These are phyloP conservation scores for Bucco capensis DNA, from an alignment of 2,113 vertebrate genomes.

Conservation along the genomic window DNA sequence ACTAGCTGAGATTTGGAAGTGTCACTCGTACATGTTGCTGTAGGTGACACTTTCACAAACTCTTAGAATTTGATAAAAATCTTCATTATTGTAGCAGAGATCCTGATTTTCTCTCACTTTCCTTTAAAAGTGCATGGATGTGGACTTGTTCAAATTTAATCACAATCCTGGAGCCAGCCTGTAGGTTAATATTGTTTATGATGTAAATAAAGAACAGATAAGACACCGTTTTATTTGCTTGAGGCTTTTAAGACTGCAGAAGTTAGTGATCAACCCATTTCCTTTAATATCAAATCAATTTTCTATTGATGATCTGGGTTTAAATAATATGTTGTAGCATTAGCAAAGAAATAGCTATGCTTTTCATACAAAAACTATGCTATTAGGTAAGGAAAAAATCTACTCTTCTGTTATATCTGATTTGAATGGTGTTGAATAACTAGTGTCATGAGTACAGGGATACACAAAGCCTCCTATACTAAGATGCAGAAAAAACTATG, in stretches of 20 bases:
- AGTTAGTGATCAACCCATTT: neutral
- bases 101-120: neutral
- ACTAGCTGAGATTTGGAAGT: neutral
- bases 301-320: neutral
- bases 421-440: neutral
- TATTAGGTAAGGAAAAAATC: neutral
- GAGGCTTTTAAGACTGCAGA: neutral
- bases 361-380: neutral
- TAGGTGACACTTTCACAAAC: neutral
- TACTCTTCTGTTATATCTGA: neutral
- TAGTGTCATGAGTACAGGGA: neutral
- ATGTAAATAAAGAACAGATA: neutral
- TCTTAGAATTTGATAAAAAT: neutral
- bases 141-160: neutral
- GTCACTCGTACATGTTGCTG: too few species aligned
- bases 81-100: neutral
- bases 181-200: slow-evolving; percentile 14
- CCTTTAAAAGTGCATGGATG: neutral
- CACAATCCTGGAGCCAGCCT: neutral
- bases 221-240: too few species aligned
- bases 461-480: neutral
- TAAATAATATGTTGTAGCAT: neutral
- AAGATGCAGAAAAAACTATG: neutral
- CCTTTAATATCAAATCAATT: neutral
- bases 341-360: neutral